These are phyloP conservation scores for Carollia perspicillata DNA, from an alignment of 2,113 vertebrate species.

Conservation along the genomic window DNA sequence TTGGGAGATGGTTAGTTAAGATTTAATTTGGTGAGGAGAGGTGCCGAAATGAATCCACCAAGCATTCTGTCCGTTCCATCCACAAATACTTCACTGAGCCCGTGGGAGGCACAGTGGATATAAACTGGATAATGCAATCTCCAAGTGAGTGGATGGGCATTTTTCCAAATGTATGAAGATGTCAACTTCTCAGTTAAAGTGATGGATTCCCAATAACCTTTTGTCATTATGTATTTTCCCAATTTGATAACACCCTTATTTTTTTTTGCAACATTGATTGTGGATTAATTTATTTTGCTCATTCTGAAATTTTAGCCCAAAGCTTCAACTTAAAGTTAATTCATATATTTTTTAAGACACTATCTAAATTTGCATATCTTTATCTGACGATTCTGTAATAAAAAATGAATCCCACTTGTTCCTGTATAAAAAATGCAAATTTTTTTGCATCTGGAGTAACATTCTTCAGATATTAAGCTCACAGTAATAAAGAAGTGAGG, in stretches of 20 bases:
- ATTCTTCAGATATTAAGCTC: not conserved
- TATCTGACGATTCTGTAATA: not conserved
- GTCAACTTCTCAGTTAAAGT: not conserved
- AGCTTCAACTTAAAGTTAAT: not conserved
- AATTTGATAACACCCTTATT: not conserved
- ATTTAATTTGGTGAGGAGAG: not conserved
- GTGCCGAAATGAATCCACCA: not conserved
- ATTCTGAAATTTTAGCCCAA: not conserved
- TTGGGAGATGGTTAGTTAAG: rapidly evolving
- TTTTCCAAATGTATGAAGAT: not conserved
- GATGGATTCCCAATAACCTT: not conserved
- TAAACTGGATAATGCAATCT: not conserved
- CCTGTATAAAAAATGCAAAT: not conserved
- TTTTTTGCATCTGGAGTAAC: not conserved
- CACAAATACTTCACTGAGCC: rapidly evolving
- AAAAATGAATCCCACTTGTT: not conserved
- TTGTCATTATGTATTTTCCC: not conserved
- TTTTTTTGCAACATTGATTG: not conserved
- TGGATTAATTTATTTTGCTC: not conserved
- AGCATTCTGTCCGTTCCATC: no score
- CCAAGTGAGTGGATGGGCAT: not conserved
- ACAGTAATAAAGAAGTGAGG: not conserved
- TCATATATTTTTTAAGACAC: not conserved
- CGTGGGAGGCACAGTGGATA: rapidly evolving
- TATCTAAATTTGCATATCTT: not conserved